phyloP scores from a whole-genome alignment of 1,140 invertebrate species.

The Drosophila sulfurigaster region DNA sequence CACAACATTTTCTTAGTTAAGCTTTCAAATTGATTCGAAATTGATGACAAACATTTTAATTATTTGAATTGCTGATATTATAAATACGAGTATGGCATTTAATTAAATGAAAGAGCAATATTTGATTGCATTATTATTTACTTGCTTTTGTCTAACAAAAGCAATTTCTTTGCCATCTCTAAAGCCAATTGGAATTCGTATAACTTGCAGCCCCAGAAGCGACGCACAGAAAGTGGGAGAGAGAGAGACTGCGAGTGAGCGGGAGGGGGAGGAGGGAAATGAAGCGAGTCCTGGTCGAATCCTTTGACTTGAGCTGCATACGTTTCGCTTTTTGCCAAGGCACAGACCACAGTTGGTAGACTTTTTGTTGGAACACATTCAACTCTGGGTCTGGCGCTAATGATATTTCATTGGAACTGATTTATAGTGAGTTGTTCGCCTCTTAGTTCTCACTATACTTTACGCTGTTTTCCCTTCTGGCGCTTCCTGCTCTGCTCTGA shows the following conservation, averaged over 20 bases:
- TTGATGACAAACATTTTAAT: too few species aligned
- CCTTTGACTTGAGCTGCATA: slow-evolving; percentile 22
- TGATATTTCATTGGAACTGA: slow-evolving; percentile 78
- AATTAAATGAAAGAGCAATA: too few species aligned
- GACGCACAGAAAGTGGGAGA: too few species aligned
- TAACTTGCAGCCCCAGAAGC: slow-evolving; percentile 1
- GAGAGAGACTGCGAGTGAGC: too few species aligned
- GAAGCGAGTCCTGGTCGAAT: neutral
- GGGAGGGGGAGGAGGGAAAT: too few species aligned
- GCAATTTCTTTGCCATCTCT: slow-evolving; percentile 6
- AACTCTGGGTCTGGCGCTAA: slow-evolving; percentile 59
- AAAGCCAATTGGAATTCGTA: slow-evolving; percentile 19
- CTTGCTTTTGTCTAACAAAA: neutral
- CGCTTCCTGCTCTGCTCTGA: neutral
- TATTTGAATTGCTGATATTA: too few species aligned
- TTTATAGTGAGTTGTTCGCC: slow-evolving; percentile 64
- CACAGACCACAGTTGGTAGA: slow-evolving; percentile 26
- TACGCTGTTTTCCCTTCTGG: slow-evolving; percentile 2
- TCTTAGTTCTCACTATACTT: slow-evolving; percentile 15
- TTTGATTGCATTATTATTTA: too few species aligned
- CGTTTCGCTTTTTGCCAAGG: slow-evolving; percentile 22
- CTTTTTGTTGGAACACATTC: slow-evolving; percentile 42
- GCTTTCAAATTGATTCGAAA: too few species aligned
- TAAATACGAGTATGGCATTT: too few species aligned
- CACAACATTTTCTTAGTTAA: too few species aligned